Percentiles rank a stretch among this genome's conserved stretches.
These are phyloP conservation scores for Hippocampus zosterae DNA, from an alignment of 2,113 vertebrate genomes.

Conservation along the genomic window DNA sequence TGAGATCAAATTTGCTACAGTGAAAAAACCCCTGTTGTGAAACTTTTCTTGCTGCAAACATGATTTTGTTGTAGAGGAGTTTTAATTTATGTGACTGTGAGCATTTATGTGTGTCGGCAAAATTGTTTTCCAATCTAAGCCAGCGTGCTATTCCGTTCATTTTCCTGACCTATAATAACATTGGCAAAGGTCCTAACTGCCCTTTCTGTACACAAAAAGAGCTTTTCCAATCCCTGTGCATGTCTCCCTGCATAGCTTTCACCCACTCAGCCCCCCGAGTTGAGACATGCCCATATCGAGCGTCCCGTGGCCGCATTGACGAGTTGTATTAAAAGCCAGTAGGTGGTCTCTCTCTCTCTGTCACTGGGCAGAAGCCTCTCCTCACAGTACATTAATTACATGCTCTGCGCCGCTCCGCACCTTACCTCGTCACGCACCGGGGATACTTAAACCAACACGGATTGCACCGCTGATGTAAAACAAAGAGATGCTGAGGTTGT, in stretches of 20 bases:
- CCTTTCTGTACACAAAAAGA: neutral
- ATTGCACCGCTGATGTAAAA: neutral
- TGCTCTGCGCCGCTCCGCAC: constrained; percentile 41
- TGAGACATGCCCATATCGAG: constrained; percentile 39
- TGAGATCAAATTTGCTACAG: no score
- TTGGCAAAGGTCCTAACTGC: neutral
- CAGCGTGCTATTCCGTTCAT: no score
- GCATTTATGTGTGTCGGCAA: no score
- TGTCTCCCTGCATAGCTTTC: constrained; percentile 23
- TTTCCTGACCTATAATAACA: neutral
- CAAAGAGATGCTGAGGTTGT: neutral
- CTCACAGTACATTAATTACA: constrained; percentile 68
- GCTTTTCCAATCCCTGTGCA: constrained; percentile 1
- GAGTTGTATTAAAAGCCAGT: constrained; percentile 73
- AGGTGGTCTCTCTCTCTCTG: constrained; percentile 66
- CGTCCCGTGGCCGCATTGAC: constrained; percentile 65
- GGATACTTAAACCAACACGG: constrained; percentile 21
- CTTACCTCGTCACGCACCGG: constrained; percentile 21
- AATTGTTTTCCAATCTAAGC: no score
- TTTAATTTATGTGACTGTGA: no score
- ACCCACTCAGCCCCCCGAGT: constrained; percentile 33
- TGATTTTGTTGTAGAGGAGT: no score
- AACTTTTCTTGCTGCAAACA: no score
- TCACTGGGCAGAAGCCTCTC: constrained; percentile 65
- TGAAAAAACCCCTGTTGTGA: no score